Percentiles rank a stretch among this genome's conserved stretches.
These are phyloP conservation scores for Gryllus bimaculatus DNA, from an alignment of 1,140 invertebrate species.

Conservation along the genomic window DNA sequence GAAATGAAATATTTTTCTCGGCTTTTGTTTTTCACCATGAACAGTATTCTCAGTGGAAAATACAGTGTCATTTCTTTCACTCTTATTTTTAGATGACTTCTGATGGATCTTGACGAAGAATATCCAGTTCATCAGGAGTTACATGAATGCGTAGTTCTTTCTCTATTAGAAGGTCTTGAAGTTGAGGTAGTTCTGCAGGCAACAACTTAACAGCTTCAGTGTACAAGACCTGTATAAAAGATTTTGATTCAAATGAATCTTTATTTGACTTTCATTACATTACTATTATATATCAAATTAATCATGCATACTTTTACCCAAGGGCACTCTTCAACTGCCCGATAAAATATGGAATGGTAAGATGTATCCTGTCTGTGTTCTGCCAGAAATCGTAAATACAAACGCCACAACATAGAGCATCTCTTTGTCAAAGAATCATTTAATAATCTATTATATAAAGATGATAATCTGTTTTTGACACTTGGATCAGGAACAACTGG, in stretches of 20 bases:
- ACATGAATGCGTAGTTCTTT: constrained; percentile 59
- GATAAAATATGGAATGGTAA: constrained; percentile 38
- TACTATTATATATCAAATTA: not conserved
- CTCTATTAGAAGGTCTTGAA: constrained; percentile 59
- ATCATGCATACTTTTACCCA: constrained; percentile 48
- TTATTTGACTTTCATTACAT: not conserved
- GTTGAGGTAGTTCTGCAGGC: constrained; percentile 42
- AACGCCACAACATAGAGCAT: constrained; percentile 46
- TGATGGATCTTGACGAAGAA: constrained; percentile 33
- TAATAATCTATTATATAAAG: constrained; percentile 31
- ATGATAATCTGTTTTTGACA: constrained; percentile 30
- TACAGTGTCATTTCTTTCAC: too few relatives aligned
- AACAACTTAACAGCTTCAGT: constrained; percentile 39
- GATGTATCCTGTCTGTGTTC: constrained; percentile 27
- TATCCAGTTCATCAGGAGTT: constrained; percentile 56
- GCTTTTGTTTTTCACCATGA: too few relatives aligned
- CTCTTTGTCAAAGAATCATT: constrained; percentile 33
- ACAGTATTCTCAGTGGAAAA: too few relatives aligned
- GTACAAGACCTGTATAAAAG: constrained; percentile 15
- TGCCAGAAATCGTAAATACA: constrained; percentile 44
- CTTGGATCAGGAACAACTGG: constrained; percentile 16
- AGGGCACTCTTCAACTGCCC: constrained; percentile 51
- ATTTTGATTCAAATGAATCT: not conserved
- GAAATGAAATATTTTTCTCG: too few relatives aligned
- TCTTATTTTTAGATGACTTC: not conserved